phyloP scores from a whole-genome alignment of 2,888 invertebrate species.

The Exephanes ischioxanthus region DNA sequence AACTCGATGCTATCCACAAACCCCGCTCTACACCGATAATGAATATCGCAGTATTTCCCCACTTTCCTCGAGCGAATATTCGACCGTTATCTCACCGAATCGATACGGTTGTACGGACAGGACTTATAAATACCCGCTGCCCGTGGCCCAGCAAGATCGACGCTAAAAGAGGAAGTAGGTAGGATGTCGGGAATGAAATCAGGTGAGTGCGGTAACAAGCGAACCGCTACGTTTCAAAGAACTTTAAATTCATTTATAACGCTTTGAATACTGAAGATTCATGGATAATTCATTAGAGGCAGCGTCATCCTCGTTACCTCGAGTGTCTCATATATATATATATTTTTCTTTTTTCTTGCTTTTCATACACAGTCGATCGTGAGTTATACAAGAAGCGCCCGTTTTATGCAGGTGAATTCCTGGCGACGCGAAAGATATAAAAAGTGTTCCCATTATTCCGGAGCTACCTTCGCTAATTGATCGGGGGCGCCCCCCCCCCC shows the following conservation, averaged over 20 bases:
- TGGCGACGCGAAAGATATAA: conserved; percentile 24
- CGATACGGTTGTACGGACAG: not conserved
- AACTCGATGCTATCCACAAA: not conserved
- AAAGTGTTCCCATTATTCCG: conserved; percentile 57
- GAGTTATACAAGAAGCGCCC: conserved; percentile 46
- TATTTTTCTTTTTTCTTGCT: not conserved
- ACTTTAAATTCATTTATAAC: not conserved
- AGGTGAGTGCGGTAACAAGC: not conserved
- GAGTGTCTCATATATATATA: not conserved
- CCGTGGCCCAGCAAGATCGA: not conserved
- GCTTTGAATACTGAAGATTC: not conserved
- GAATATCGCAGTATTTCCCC: not conserved
- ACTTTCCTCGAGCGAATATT: not conserved
- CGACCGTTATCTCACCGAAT: conserved; percentile 3
- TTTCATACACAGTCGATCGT: conserved; percentile 1
- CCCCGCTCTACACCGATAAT: not conserved
- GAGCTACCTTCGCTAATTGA: conserved; percentile 55
- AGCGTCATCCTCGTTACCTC: not conserved
- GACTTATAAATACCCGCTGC: not conserved
- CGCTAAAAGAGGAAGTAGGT: not conserved
- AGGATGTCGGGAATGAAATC: not conserved
- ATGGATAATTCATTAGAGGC: conserved; percentile 3
- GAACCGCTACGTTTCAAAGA: not conserved
- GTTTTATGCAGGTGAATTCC: conserved; percentile 13
- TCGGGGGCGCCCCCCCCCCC: conserved; percentile 1